Conservation (phyloP, 2,113 vertebrate genomes). For the Chloropsis hardwickii region DNA sequence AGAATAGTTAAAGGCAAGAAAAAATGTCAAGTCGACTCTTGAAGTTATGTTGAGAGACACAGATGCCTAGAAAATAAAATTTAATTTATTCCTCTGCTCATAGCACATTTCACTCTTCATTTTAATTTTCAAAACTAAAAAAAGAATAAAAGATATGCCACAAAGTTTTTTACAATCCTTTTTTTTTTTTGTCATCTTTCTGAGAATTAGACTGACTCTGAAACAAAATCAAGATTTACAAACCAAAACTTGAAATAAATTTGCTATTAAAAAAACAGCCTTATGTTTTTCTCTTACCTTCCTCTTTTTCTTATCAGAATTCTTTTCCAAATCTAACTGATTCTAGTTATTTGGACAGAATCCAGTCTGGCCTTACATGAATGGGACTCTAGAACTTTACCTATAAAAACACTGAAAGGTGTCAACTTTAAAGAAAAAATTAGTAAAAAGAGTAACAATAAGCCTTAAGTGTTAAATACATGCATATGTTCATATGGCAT, state of each 20-base stretch:
- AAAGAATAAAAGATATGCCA: neutral
- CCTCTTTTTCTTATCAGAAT: neutral
- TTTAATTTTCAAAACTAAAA: neutral
- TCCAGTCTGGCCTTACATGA: neutral
- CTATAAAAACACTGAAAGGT: neutral
- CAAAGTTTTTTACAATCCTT: neutral
- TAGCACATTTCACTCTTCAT: neutral
- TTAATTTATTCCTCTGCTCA: neutral
- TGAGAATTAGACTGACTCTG: neutral
- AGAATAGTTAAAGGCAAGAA: neutral
- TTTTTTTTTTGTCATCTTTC: neutral
- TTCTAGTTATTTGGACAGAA: neutral
- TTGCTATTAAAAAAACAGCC: neutral
- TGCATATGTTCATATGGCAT: neutral
- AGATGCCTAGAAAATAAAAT: neutral
- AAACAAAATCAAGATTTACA: neutral
- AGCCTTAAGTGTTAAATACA: constrained; percentile 12
- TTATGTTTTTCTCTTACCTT: neutral
- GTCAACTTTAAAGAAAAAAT: neutral
- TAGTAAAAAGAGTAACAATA: neutral
- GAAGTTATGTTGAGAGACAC: neutral
- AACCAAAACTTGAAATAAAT: neutral
- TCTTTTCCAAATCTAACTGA: neutral
- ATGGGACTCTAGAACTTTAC: neutral
- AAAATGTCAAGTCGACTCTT: neutral